Conservation (phyloP, 2,888 invertebrate species). For the Caenorhabditis sp. region DNA sequence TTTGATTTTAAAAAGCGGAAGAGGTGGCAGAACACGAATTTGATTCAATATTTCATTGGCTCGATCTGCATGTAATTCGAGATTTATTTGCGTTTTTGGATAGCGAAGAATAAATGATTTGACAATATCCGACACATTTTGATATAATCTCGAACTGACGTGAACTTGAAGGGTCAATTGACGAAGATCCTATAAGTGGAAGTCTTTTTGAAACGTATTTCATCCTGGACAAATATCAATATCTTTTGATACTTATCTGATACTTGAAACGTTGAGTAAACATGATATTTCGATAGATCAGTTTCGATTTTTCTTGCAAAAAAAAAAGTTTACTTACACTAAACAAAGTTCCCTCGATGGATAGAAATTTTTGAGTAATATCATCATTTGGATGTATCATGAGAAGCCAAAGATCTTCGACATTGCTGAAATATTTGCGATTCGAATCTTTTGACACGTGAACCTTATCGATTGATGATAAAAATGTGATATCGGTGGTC, state of each 20-base stretch:
- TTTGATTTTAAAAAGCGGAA: constrained; percentile 48
- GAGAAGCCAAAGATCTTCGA: constrained; percentile 53
- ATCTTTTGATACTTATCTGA: no score
- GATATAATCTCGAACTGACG: constrained; percentile 29
- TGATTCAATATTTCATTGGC: constrained; percentile 44
- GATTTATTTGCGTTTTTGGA: constrained; percentile 44
- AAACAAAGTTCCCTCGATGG: constrained; percentile 41
- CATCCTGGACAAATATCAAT: neutral
- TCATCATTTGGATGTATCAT: constrained; percentile 44
- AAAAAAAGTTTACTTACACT: constrained; percentile 31
- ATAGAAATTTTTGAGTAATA: constrained; percentile 30
- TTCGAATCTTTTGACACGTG: constrained; percentile 41
- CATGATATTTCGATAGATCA: no score
- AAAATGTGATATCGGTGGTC: constrained; percentile 50
- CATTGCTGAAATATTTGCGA: constrained; percentile 48
- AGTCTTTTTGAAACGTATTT: neutral
- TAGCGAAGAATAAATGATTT: constrained; percentile 41
- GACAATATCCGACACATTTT: constrained; percentile 43
- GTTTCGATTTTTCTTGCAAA: no score
- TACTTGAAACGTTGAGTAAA: no score
- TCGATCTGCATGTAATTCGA: constrained; percentile 52
- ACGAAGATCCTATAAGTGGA: constrained; percentile 39
- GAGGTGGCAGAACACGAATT: constrained; percentile 37
- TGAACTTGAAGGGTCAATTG: constrained; percentile 51
- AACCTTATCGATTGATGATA: constrained; percentile 48